phyloP scores from a whole-genome alignment of 2,888 invertebrate genomes.

The Eupeodes luniger region DNA sequence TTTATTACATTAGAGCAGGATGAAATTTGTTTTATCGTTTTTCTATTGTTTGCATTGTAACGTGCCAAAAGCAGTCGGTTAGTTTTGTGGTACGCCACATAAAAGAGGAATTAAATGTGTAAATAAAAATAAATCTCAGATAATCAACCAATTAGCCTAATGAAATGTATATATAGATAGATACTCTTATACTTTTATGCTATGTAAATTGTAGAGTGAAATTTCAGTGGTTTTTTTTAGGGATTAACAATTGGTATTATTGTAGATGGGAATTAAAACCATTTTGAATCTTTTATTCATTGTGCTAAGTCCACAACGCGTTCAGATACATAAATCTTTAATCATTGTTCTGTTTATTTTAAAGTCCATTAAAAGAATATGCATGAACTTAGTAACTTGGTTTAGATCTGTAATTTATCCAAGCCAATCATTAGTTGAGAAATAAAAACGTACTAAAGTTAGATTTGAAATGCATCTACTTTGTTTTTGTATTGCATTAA shows the following conservation, averaged over 20 bases:
- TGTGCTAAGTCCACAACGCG: not conserved
- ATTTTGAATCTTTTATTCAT: not conserved
- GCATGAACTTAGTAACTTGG: no score
- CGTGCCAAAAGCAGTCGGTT: constrained; percentile 37
- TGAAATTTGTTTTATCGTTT: not conserved
- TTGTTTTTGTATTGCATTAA: no score
- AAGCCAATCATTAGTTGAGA: no score
- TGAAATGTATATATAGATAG: not conserved
- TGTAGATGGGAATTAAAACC: not conserved
- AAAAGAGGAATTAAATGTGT: constrained; percentile 25
- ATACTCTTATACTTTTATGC: no score
- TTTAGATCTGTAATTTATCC: no score
- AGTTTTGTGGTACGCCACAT: constrained; percentile 38
- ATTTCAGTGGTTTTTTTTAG: constrained; percentile 7
- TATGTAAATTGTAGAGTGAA: not conserved
- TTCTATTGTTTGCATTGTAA: constrained; percentile 35
- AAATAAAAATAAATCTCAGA: constrained; percentile 33
- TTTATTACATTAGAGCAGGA: not conserved
- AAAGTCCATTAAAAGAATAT: no score
- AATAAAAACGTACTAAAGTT: no score
- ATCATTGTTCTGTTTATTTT: no score
- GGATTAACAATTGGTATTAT: constrained; percentile 9
- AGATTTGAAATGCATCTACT: no score
- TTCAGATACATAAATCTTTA: not conserved
- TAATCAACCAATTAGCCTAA: constrained; percentile 35